Evolutionary conservation across 2,797 vertebrate species (phyloP), one percentile per base, ranked within the genome.

Genomic region (Muraenolepis orangiensis): DNA sequence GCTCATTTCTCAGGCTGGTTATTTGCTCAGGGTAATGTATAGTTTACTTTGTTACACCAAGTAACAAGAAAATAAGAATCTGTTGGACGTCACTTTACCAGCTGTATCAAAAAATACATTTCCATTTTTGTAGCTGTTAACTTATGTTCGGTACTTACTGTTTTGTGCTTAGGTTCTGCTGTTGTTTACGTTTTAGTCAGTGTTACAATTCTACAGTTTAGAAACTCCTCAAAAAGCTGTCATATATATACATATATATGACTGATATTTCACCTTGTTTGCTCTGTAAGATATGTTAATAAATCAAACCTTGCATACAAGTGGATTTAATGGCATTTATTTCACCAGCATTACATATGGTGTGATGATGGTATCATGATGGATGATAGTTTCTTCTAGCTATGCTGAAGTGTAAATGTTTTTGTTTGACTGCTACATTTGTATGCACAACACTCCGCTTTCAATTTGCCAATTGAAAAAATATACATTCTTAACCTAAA

Each of bases 281-380:
- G 11, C 67, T 74, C 74, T 77, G 75, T 80, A 75, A 70, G 64
- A 68, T 71, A 74, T 78, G 77, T 78, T 23, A 69, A 74, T 78
- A 78, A 72, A 71, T 78, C 40, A 30, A 42, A 11, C 42, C 40
- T 20, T 29, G 29, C 13, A 20, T 42, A 38, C 23, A 12, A 68
- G 28, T 18, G 14, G 10, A 38, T 1, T 64, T 26, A 12, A 6
- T 4, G 57, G 11, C 23, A 23, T 64, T 64, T 64, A 12, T 64
- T 64, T 13, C 57, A 26, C n/a, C n/a, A 64, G 57, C 57, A 64
- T 64, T 64, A 23, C n/a, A 61, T 23, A 64, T 23, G 4, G 57
- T 64, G 13, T 26, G 51, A 61, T 26, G 51, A 23, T 61, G 10
- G n/a, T 64, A 26, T n/a, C n/a, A n/a, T n/a, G n/a, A n/a, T n/a